These are phyloP conservation scores for Megastigmus dorsalis DNA, from an alignment of 2,888 invertebrate genomes.

Conservation along the genomic window DNA sequence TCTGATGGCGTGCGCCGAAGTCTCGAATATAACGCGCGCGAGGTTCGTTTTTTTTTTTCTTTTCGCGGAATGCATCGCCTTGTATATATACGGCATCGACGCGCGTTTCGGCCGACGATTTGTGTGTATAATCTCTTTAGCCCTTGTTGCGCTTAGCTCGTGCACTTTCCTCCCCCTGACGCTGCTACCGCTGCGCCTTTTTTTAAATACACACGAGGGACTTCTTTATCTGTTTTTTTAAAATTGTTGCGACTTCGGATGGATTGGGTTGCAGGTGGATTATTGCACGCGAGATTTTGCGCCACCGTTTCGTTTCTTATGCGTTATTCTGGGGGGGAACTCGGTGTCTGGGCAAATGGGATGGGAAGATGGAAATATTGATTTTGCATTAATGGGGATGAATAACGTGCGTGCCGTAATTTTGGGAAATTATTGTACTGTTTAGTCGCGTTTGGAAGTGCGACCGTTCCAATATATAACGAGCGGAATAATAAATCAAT, in stretches of 20 bases:
- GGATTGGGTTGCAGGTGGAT: too few species aligned
- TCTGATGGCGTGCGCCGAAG: not conserved
- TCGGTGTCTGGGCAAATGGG: constrained; percentile 12
- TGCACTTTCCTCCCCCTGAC: not conserved
- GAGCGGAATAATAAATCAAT: not conserved
- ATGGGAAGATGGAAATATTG: constrained; percentile 1
- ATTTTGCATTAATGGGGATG: not conserved
- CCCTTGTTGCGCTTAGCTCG: too few species aligned
- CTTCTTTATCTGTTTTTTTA: too few species aligned
- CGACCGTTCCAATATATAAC: too few species aligned
- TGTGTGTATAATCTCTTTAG: too few species aligned
- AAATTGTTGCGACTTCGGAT: constrained; percentile 22
- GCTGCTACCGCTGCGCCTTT: not conserved
- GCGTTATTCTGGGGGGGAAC: constrained; percentile 39
- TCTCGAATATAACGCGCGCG: not conserved
- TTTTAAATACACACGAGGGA: constrained; percentile 42
- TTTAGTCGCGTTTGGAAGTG: too few species aligned
- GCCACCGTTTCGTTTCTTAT: constrained; percentile 41
- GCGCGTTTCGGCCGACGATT: too few species aligned
- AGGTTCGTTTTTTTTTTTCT: not conserved
- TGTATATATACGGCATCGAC: too few species aligned
- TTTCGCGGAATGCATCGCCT: constrained; percentile 45
- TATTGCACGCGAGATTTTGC: constrained; percentile 13
- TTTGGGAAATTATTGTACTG: too few species aligned
- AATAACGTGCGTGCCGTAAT: too few species aligned